Evolutionary conservation across 1,140 invertebrate species (phyloP).

Genomic region (Drosophila murphyi): DNA sequence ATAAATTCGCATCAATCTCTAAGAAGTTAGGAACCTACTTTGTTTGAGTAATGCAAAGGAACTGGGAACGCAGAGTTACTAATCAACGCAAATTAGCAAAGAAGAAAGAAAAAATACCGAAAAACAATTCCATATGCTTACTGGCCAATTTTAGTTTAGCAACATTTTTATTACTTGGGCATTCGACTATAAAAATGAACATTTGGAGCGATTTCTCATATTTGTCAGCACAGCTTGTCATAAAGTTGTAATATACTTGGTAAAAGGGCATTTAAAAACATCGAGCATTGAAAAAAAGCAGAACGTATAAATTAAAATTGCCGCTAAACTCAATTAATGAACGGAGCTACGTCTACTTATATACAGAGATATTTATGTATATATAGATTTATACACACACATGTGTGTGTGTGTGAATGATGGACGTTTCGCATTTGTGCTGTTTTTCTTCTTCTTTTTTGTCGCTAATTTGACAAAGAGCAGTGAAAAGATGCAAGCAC

Average conservation of each 20-base stretch:
- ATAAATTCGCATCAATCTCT: too few relatives aligned
- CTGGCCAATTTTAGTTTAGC: too few relatives aligned
- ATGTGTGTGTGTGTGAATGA: conserved; percentile 8
- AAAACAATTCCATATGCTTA: too few relatives aligned
- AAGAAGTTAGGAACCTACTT: too few relatives aligned
- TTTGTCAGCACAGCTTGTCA: background rate
- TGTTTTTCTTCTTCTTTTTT: conserved; percentile 11
- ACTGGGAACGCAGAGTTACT: too few relatives aligned
- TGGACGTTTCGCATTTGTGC: conserved; percentile 38
- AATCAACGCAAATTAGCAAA: too few relatives aligned
- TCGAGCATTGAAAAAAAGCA: conserved; percentile 72
- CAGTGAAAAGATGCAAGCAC: conserved; percentile 35
- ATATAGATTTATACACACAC: background rate
- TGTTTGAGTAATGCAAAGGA: too few relatives aligned
- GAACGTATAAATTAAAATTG: conserved; percentile 75
- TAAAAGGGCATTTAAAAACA: conserved; percentile 39
- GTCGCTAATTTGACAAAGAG: conserved; percentile 51
- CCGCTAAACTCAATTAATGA: conserved; percentile 74
- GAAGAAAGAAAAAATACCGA: too few relatives aligned
- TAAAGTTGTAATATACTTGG: background rate
- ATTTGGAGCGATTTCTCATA: background rate
- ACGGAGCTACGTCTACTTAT: conserved; percentile 2
- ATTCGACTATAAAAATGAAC: too few relatives aligned
- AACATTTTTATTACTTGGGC: too few relatives aligned
- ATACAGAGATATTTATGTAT: background rate